These are phyloP conservation scores for Tyrannus savana DNA, from an alignment of 2,113 vertebrate species.

Conservation along the genomic window DNA sequence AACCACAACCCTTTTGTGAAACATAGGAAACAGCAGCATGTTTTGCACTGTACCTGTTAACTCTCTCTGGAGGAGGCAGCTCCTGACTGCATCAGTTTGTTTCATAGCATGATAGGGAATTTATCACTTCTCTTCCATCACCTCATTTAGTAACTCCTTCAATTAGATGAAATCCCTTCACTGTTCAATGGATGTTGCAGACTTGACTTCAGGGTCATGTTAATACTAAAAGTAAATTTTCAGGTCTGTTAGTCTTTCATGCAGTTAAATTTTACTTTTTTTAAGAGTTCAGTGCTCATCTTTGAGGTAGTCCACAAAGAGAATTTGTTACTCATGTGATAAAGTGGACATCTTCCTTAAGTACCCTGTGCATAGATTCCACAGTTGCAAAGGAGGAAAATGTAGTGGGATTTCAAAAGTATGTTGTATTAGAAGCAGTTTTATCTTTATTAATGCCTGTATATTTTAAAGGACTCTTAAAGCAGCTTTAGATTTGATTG, in stretches of 20 bases:
- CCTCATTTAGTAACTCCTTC: background rate
- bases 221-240: background rate
- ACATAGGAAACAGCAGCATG: fast-evolving
- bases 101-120: background rate
- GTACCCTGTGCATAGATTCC: background rate
- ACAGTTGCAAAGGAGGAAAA: background rate
- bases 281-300: background rate
- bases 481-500: background rate
- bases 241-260: background rate
- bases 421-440: background rate
- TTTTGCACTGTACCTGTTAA: background rate
- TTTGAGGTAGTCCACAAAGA: background rate
- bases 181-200: background rate
- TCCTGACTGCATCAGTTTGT: background rate
- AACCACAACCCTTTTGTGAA: background rate
- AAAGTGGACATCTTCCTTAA: background rate
- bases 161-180: background rate
- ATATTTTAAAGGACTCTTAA: background rate
- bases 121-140: background rate
- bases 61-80: background rate
- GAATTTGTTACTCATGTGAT: background rate
- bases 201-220: background rate
- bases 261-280: background rate
- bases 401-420: background rate
- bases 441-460: background rate